Evolutionary conservation across 2,797 vertebrate species (phyloP), one percentile per base, ranked within the genome.

Genomic region (Danio tinwini): DNA sequence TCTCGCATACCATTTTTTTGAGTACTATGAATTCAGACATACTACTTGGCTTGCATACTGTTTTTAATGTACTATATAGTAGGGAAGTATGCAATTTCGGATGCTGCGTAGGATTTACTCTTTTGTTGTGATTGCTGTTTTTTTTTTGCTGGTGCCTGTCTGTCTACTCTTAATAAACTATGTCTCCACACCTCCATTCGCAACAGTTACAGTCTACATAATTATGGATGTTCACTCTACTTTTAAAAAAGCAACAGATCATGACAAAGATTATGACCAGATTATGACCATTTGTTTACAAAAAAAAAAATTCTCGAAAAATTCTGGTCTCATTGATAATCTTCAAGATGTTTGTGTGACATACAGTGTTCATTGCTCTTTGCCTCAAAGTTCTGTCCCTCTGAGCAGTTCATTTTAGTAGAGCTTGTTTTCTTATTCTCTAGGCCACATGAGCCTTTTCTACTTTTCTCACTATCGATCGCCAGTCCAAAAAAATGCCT

Each of bases 381-480:
- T 3, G 13, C 52, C 7, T 9, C 52, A 72, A 73, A 74, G 21
- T 62, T 39, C 16, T 17, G 56, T 49, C 14, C 9, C 58, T 70
- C 29, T 29, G 16, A 70, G 47, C 17, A 7, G 67, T 78, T 78
- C 6, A 61, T 52, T 78, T 50, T 69, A 74, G 58, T 68, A 70
- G 53, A 78, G 37, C 67, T 78, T 76, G 79, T 61, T 78, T 80
- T 81, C 10, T 44, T 42, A 49, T 71, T 78, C 76, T 70, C 17
- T 56, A 37, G 37, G 8, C 44, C 67, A 62, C 56, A 29, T 61
- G 17, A 78, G 76, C 45, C 76, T 71, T 71, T 70, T 62, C 47
- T 49, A 78, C 69, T 78, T 74, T 77, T 81, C 72, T 83, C 63
- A 14, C 17, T 81, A 82, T 81, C 76, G 78, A 84, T 85, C 76